Evolutionary conservation across 1,140 invertebrate genomes (phyloP).

Genomic region (Drosophila yakuba): DNA sequence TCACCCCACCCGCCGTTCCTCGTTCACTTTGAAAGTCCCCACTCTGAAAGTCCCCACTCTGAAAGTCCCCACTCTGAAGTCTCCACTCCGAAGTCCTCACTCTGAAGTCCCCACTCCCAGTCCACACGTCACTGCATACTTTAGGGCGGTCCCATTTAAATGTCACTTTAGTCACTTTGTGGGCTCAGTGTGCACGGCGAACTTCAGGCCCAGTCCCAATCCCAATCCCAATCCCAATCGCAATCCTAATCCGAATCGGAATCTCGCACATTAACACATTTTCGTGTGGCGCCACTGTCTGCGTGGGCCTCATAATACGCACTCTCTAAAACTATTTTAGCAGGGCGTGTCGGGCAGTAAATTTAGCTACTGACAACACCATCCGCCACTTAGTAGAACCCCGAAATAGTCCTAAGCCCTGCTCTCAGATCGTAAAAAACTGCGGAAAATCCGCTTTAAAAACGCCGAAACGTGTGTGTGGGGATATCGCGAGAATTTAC

Average conservation of each 20-base stretch:
- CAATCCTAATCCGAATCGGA: conserved; percentile 52
- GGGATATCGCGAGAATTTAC: conserved; percentile 54
- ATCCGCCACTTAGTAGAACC: background rate
- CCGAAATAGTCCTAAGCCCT: conserved; percentile 3
- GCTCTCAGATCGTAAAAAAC: conserved; percentile 63
- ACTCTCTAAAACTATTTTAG: conserved; percentile 77
- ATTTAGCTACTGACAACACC: conserved; percentile 34
- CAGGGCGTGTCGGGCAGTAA: conserved; percentile 72
- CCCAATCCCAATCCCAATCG: conserved; percentile 32
- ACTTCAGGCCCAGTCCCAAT: conserved; percentile 3
- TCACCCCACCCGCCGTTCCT: background rate
- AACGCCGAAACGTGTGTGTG: conserved; percentile 49
- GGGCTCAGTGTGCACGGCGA: conserved; percentile 11
- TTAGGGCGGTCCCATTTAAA: conserved; percentile 50
- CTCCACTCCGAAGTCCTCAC: conserved; percentile 1
- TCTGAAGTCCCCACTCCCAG: background rate
- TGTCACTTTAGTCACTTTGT: conserved; percentile 33
- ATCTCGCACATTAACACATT: conserved; percentile 81
- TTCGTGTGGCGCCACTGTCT: conserved; percentile 22
- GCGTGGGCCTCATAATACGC: conserved; percentile 63
- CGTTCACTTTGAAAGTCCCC: conserved; percentile 6
- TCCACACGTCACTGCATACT: conserved; percentile 56
- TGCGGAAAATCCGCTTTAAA: conserved; percentile 72
- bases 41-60: conserved; percentile 2
- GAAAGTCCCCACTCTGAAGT: conserved; percentile 1